Percentiles rank a stretch among this genome's conserved stretches.
phyloP scores from a whole-genome alignment of 2,888 invertebrate genomes.

The Drosophila fulvimacula region DNA sequence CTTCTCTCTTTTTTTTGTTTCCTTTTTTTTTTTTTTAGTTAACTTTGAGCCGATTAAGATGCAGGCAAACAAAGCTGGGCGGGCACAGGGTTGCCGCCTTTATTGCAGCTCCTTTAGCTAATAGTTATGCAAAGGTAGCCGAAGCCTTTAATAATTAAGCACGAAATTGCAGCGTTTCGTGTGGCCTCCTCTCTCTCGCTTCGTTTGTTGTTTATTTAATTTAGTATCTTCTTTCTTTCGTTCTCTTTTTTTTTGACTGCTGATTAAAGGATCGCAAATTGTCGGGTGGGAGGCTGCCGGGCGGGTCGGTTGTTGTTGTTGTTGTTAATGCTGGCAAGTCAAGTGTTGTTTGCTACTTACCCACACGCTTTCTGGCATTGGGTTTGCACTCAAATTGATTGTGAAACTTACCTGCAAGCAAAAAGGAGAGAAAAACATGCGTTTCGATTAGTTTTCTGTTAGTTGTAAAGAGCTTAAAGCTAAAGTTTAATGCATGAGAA shows the following conservation, averaged over 20 bases:
- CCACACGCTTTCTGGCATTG: constrained; percentile 19
- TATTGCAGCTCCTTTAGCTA: constrained; percentile 23
- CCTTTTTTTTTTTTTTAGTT: constrained; percentile 50
- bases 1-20: constrained; percentile 3
- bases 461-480: background rate
- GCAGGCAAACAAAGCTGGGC: constrained; percentile 61
- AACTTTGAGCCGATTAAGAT: constrained; percentile 79
- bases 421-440: constrained; percentile 9
- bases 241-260: constrained; percentile 1
- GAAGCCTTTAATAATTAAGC: constrained; percentile 63
- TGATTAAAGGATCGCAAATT: constrained; percentile 30
- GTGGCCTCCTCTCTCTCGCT: constrained; percentile 6
- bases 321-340: background rate
- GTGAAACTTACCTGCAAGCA: constrained; percentile 57
- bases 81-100: constrained; percentile 12
- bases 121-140: constrained; percentile 42
- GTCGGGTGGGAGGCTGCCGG: background rate
- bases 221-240: background rate
- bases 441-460: constrained; percentile 9
- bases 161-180: constrained; percentile 55
- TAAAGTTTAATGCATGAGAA: background rate
- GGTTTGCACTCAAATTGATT: constrained; percentile 44
- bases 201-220: constrained; percentile 7
- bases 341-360: constrained; percentile 26
- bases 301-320: too few species aligned